These are phyloP conservation scores for Oreochromis aureus DNA, from an alignment of 2,113 vertebrate species.

Conservation along the genomic window DNA sequence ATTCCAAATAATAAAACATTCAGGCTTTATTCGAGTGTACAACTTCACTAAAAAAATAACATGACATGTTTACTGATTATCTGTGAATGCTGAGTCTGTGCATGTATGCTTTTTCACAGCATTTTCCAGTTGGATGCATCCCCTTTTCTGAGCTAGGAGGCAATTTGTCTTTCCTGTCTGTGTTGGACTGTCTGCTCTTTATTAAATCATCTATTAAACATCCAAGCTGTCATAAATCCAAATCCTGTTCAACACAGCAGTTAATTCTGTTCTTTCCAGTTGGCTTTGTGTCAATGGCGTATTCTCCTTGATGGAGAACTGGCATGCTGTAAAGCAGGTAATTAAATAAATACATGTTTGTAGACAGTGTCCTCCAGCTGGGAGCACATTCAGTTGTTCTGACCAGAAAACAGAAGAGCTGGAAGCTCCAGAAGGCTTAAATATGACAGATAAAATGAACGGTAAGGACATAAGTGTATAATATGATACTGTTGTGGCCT, in stretches of 20 bases:
- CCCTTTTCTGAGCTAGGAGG: not conserved
- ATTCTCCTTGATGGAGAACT: not conserved
- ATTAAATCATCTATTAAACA: not conserved
- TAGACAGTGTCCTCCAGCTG: not conserved
- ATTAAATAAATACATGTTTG: not conserved
- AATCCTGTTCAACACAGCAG: not conserved
- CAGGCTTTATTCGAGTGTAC: not conserved
- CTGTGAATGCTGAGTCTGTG: not conserved
- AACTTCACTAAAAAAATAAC: not conserved
- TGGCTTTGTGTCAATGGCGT: not conserved
- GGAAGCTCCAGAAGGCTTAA: not conserved
- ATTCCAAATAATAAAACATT: not conserved
- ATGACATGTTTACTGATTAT: not conserved
- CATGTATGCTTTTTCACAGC: not conserved
- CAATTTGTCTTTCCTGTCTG: not conserved
- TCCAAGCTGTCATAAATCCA: not conserved
- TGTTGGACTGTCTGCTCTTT: not conserved
- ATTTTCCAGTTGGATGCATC: not conserved
- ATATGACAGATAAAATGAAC: not conserved
- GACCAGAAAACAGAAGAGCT: not conserved
- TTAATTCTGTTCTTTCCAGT: not conserved
- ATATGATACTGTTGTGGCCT: not conserved
- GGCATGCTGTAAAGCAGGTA: not conserved
- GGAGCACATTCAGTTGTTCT: not conserved
- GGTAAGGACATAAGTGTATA: not conserved